Base-by-base conservation (phyloP, 2,113 vertebrate genomes). In the Anarhynchus alexandrinus region DNA sequence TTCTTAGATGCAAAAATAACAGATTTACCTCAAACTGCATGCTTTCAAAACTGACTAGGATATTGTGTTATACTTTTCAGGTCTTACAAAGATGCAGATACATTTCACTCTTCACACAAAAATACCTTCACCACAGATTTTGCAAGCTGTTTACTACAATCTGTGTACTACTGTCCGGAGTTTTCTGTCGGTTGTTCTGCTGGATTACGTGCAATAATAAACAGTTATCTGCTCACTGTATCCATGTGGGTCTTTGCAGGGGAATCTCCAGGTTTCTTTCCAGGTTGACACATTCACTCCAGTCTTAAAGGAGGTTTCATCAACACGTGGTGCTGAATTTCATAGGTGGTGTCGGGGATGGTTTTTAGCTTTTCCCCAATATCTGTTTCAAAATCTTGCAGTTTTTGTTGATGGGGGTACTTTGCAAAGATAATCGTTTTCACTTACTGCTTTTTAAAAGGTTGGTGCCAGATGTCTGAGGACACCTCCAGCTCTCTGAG, bases 141-240 rank as follows among this genome's bases (percentile, higher is more conserved):
- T 86, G 76, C 94, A 94, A 94, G 90, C 94, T 95, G 89, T 96
- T 91, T 96, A 95, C 93, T 90, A 89, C 70, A 69, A 86, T 93
- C 90, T 84, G 73, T 97, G 91, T 97, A 92, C 92, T 96, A 58
- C 94, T 95, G 93, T 97, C 97, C 34, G 4, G 90, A 94, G 83
- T 91, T 97, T 94, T 96, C 88, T 96, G 93, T 97, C 12, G 1
- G 88, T 96, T 97, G 83, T 97, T 97, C 91, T 97, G 95, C 97
- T 97, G 96, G 96, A 97, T 96, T 97, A 97, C 6, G 94, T 98
- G 97, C 97, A 97, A 98, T 98, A 98, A 98, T 97, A 97, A 98
- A 98, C 93, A 78, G 81, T 97, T 97, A 96, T 93, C 94, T 96
- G 97, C 97, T 97, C 97, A 98, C 96, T 62, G 73, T 87, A 97